Conservation (phyloP, 1,140 invertebrate species). For the Hylaeus volcanicus region DNA sequence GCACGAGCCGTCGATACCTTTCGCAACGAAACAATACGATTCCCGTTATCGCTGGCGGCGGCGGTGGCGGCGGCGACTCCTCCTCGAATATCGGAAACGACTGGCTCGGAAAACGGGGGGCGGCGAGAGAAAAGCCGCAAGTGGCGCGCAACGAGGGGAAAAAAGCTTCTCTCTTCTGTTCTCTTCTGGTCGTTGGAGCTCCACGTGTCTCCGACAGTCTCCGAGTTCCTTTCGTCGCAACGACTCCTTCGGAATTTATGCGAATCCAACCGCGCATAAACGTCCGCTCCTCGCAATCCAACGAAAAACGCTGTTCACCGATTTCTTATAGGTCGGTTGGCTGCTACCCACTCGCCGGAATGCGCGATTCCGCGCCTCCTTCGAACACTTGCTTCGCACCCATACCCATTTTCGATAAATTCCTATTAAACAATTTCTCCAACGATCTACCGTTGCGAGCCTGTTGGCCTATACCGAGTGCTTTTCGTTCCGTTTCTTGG, state of each 20-base stretch:
- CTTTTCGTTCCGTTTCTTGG: no score
- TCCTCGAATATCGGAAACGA: constrained; percentile 58
- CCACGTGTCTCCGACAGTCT: no score
- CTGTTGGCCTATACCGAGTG: no score
- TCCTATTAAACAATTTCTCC: no score
- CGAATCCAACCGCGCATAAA: constrained; percentile 11
- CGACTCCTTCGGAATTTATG: background rate
- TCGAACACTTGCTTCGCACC: no score
- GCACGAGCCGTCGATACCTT: constrained; percentile 14
- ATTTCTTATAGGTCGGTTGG: background rate
- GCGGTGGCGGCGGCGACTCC: background rate
- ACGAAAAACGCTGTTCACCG: background rate
- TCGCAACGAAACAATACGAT: constrained; percentile 34
- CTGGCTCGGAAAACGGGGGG: constrained; percentile 44
- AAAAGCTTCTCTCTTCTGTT: background rate
- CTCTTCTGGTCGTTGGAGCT: background rate
- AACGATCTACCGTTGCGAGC: no score
- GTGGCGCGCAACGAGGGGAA: constrained; percentile 5
- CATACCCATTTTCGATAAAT: no score
- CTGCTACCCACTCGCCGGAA: background rate
- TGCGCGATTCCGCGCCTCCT: background rate
- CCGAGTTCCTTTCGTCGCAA: background rate
- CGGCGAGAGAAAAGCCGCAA: constrained; percentile 26
- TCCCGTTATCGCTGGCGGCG: constrained; percentile 47
- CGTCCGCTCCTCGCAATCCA: background rate